These are phyloP conservation scores for Sussaba pulchella DNA, from an alignment of 2,888 invertebrate species.

Conservation along the genomic window DNA sequence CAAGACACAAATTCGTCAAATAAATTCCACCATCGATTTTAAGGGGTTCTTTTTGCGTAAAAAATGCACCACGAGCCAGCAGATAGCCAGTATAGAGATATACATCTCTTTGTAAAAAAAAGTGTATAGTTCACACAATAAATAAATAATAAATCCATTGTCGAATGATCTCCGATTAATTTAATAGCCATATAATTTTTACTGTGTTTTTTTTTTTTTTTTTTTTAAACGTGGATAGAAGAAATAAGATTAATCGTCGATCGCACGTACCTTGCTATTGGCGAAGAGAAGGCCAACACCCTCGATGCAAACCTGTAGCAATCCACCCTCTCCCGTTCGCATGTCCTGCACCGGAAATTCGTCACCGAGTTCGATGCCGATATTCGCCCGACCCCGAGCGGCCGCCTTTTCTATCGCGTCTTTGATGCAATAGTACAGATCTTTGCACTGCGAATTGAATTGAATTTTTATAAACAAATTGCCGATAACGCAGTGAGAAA, in stretches of 20 bases:
- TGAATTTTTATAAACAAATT: too few relatives aligned
- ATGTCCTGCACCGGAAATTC: conserved; percentile 99
- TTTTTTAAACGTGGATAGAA: not conserved
- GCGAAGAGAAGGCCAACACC: conserved; percentile 99
- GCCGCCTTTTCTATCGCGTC: conserved; percentile 97
- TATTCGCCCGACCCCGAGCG: conserved; percentile 89
- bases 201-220: too few relatives aligned
- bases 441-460: conserved; percentile 94
- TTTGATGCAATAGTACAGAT: conserved; percentile 99
- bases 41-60: not conserved
- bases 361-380: conserved; percentile 93
- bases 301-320: conserved; percentile 99
- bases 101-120: too few relatives aligned
- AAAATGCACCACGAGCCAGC: conserved; percentile 4
- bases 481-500: too few relatives aligned
- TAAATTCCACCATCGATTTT: not conserved
- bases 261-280: conserved; percentile 96
- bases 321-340: conserved; percentile 98
- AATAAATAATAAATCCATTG: conserved; percentile 20
- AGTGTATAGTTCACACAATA: not conserved
- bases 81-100: not conserved
- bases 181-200: too few relatives aligned
- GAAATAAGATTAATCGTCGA: conserved; percentile 12
- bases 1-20: not conserved
- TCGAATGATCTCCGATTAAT: conserved; percentile 7